phyloP scores from a whole-genome alignment of 2,888 invertebrate genomes.

The Ochropleura leucogaster region DNA sequence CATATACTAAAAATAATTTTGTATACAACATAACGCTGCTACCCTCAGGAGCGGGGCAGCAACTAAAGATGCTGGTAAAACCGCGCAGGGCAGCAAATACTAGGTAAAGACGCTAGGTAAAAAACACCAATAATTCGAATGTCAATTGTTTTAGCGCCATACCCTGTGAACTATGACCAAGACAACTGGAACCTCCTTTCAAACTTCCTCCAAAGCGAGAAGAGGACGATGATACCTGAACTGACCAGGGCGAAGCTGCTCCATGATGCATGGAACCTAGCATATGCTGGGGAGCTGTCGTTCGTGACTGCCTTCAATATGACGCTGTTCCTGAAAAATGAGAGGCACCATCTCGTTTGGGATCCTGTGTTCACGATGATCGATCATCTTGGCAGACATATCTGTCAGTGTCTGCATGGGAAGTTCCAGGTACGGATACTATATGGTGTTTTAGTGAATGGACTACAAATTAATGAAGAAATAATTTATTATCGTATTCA shows the following conservation, averaged over 20 bases:
- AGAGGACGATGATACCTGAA: constrained; percentile 91
- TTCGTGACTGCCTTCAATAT: constrained; percentile 94
- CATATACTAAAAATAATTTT: too few relatives aligned
- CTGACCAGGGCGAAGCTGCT: constrained; percentile 94
- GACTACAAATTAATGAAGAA: background rate
- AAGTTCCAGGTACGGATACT: constrained; percentile 92
- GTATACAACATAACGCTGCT: too few relatives aligned
- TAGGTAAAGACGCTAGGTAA: background rate
- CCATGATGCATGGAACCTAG: constrained; percentile 95
- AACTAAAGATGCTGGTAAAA: too few relatives aligned
- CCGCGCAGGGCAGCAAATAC: too few relatives aligned
- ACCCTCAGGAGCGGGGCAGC: too few relatives aligned
- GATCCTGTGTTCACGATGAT: constrained; percentile 96
- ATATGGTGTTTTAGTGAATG: background rate
- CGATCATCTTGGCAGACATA: constrained; percentile 94
- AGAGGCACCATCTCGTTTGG: constrained; percentile 95
- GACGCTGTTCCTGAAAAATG: constrained; percentile 94
- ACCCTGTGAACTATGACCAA: constrained; percentile 95
- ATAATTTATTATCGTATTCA: background rate
- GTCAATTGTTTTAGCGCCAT: constrained; percentile 91
- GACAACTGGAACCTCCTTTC: constrained; percentile 94
- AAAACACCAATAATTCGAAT: background rate
- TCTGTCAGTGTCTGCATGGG: constrained; percentile 91
- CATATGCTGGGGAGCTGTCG: constrained; percentile 94
- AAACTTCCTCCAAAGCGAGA: constrained; percentile 90